Base-by-base conservation (phyloP, 2,888 invertebrate genomes). In the Agrypnus murinus region DNA sequence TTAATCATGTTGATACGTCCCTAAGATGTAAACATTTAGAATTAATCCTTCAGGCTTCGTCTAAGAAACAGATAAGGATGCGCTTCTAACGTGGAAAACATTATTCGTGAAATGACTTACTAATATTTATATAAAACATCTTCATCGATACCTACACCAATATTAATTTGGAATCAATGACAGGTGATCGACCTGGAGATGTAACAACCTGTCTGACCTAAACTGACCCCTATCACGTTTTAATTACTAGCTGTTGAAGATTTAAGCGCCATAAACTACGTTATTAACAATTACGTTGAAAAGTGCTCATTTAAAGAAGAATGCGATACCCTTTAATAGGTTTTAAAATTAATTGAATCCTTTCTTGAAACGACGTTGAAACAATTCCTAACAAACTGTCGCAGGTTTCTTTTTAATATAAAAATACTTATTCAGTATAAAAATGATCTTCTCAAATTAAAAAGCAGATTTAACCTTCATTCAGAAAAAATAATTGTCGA, bases 171-270 rank as follows among this genome's bases (percentile, higher is more conserved):
- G 34, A n/a, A 38, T 17, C 34, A 25, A 53, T 2, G 36, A 57
- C 36, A 57, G 57, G 57, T 57, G 57, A 57, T 14, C 57, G 57
- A 57, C 57, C 57, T 25, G 9, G 15, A 15, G 57, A 32, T 38
- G 15, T 5, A 15, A 57, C 57, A 57, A 34, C 36, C 57, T 45
- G 43, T 43, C 43, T 43, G 59, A 59, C 59, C 59, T 38, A 59
- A 12, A 59, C 59, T 59, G 59, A 59, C 59, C 55, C 19, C 25
- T 36, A 15, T 55, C 34, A 55, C 36, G 34, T 55, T 55, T 55
- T 36, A 55, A 55, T 36, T 53, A 53, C 32, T 32, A 32, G 31
- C n/a, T 53, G 53, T 34, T 34, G 55, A 32, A 32, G 36, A 36
- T 55, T 50, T 25, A 25, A 25, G 25, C 25, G 25, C 25, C 25